A percentile compares a stretch with the other conserved stretches of the same genome.
phyloP scores from a whole-genome alignment of 2,888 invertebrate species.

The Tricholauxania praeusta region DNA sequence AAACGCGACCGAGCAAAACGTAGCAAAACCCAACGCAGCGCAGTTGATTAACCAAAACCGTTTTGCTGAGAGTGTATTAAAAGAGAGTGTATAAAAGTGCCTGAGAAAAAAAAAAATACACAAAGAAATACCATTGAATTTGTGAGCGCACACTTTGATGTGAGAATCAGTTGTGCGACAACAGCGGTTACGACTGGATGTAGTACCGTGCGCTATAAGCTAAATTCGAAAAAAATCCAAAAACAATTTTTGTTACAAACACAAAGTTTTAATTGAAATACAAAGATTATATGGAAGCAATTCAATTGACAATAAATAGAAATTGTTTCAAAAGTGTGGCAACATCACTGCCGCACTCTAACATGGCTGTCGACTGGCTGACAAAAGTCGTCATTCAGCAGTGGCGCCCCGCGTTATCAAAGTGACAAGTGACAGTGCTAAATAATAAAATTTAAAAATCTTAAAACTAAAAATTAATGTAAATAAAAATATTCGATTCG shows the following conservation, averaged over 20 bases:
- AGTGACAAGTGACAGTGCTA: conserved; percentile 32
- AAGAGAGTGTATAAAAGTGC: no score
- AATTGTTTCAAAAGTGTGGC: conserved; percentile 10
- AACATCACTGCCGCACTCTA: conserved; percentile 39
- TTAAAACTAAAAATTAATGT: no score
- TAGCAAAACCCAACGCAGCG: not conserved
- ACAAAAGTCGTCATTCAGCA: conserved; percentile 42
- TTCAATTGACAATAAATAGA: conserved; percentile 7
- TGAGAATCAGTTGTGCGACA: conserved; percentile 72
- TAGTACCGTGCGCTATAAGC: conserved; percentile 65
- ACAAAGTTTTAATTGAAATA: no score
- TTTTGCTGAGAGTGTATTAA: no score
- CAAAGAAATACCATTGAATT: conserved; percentile 20
- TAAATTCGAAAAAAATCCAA: not conserved
- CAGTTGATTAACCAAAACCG: conserved; percentile 23
- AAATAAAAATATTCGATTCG: no score
- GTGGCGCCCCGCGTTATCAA: conserved; percentile 43
- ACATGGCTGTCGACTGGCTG: conserved; percentile 47
- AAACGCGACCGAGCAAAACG: conserved; percentile 13
- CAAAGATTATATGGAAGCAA: not conserved
- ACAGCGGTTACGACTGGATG: conserved; percentile 71
- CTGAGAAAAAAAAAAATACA: no score
- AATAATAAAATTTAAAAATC: not conserved
- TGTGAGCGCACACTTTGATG: conserved; percentile 26
- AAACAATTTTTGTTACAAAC: not conserved